Evolutionary conservation across 2,888 invertebrate genomes (phyloP).

Genomic region (Hydraecia micacea): DNA sequence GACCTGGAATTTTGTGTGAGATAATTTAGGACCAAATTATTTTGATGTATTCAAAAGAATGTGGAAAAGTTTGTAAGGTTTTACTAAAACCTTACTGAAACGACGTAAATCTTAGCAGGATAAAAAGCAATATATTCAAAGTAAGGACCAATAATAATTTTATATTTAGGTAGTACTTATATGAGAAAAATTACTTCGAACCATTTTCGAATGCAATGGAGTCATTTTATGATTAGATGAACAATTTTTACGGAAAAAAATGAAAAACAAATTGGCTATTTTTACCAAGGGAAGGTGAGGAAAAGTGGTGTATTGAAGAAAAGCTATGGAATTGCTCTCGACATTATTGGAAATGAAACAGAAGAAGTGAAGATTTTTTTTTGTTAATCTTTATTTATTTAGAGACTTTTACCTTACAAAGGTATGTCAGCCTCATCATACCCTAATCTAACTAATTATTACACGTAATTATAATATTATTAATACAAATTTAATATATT

Average conservation of each 20-base stretch:
- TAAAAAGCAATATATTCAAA: background rate
- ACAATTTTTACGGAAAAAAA: background rate
- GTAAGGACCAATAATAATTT: background rate
- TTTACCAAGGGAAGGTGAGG: background rate
- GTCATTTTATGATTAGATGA: background rate
- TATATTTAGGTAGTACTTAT: background rate
- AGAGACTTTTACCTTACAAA: no score
- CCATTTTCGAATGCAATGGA: background rate
- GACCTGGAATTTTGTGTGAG: constrained; percentile 46
- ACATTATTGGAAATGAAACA: background rate
- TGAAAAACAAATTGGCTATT: constrained; percentile 17
- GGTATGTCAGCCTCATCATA: no score
- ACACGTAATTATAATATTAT: no score
- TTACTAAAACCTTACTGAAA: background rate
- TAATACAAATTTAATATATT: no score
- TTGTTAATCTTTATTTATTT: no score
- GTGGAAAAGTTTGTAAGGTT: background rate
- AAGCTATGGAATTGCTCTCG: background rate
- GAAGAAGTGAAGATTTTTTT: background rate
- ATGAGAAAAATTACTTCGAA: background rate
- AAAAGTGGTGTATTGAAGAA: background rate
- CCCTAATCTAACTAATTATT: no score
- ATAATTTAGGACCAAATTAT: constrained; percentile 34
- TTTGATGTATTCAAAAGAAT: background rate
- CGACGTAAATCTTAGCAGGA: background rate